Percentiles rank a stretch among this genome's conserved stretches.
These are phyloP conservation scores for Ichneumoninae sp. DNA, from an alignment of 2,888 invertebrate genomes.

Conservation along the genomic window DNA sequence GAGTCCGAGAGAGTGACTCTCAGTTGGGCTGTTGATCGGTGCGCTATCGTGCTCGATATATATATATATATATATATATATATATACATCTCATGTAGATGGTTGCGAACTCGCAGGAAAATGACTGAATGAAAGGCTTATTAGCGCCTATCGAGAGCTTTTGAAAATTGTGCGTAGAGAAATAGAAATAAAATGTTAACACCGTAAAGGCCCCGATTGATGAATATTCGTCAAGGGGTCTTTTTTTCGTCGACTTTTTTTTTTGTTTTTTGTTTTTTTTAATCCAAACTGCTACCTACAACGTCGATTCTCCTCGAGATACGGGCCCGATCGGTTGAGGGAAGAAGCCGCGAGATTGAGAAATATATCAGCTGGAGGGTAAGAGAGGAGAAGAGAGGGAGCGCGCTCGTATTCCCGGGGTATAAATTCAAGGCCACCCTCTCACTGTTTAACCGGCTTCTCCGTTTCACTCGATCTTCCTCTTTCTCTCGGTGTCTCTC, in stretches of 20 bases:
- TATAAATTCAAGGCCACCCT: constrained; percentile 64
- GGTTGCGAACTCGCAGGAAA: constrained; percentile 21
- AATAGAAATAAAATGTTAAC: not conserved
- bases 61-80: no score
- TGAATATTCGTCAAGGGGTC: not conserved
- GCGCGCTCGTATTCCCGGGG: constrained; percentile 45
- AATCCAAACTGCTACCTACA: not conserved
- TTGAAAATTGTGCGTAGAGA: constrained; percentile 37
- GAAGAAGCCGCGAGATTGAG: constrained; percentile 42
- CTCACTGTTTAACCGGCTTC: constrained; percentile 56
- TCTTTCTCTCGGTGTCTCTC: constrained; percentile 32
- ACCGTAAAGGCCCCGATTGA: not conserved
- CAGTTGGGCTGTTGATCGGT: constrained; percentile 16
- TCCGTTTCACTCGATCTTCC: constrained; percentile 35
- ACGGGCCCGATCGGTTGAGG: not conserved
- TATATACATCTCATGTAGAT: no score
- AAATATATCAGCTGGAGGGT: constrained; percentile 53
- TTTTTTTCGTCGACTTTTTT: not conserved
- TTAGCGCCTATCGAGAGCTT: constrained; percentile 32
- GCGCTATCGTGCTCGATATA: no score
- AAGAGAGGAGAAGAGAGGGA: constrained; percentile 9
- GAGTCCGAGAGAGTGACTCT: constrained; percentile 55
- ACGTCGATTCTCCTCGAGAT: constrained; percentile 6
- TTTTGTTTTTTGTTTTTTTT: not conserved
- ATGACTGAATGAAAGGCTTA: constrained; percentile 53